Evolutionary conservation across 2,113 vertebrate genomes (phyloP).

Genomic region (Arizona elegans): DNA sequence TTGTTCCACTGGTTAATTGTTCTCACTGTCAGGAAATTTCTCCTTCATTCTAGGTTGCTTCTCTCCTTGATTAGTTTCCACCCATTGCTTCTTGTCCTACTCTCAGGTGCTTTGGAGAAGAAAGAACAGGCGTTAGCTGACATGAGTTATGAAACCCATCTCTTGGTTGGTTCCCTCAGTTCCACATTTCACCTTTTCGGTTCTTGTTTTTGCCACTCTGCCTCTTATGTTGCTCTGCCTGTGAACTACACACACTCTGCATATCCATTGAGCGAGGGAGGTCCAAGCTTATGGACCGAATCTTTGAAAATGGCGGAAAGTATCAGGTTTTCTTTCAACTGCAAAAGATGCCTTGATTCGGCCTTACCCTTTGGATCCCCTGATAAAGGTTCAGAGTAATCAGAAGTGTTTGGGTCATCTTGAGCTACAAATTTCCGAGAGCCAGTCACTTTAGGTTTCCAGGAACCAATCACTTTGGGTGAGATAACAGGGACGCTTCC

Average conservation of each 20-base stretch:
- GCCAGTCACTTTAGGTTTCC: slow-evolving; percentile 94
- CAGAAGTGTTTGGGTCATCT: slow-evolving; percentile 94
- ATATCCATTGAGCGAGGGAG: slow-evolving; percentile 33
- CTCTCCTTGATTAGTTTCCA: too few species aligned
- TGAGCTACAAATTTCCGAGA: slow-evolving; percentile 93
- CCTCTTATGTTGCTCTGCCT: slow-evolving; percentile 51
- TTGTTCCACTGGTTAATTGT: too few species aligned
- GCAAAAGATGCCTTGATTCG: slow-evolving; percentile 78
- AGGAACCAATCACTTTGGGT: slow-evolving; percentile 94
- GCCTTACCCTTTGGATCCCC: slow-evolving; percentile 98
- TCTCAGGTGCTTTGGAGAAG: too few species aligned
- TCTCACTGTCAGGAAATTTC: too few species aligned
- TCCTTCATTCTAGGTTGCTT: too few species aligned
- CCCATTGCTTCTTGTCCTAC: too few species aligned
- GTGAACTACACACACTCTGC: slow-evolving; percentile 45
- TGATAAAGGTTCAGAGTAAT: slow-evolving; percentile 94
- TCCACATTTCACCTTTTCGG: slow-evolving; percentile 1
- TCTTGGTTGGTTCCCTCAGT: neutral
- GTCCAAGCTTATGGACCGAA: slow-evolving; percentile 27
- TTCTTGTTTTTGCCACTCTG: neutral
- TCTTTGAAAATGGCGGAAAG: slow-evolving; percentile 45
- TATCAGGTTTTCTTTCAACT: slow-evolving; percentile 85
- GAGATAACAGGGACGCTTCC: slow-evolving; percentile 90
- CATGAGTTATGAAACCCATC: neutral
- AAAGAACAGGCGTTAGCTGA: neutral